Evolutionary conservation across 1,140 invertebrate genomes (phyloP).

Genomic region (Lasioglossum albipes): DNA sequence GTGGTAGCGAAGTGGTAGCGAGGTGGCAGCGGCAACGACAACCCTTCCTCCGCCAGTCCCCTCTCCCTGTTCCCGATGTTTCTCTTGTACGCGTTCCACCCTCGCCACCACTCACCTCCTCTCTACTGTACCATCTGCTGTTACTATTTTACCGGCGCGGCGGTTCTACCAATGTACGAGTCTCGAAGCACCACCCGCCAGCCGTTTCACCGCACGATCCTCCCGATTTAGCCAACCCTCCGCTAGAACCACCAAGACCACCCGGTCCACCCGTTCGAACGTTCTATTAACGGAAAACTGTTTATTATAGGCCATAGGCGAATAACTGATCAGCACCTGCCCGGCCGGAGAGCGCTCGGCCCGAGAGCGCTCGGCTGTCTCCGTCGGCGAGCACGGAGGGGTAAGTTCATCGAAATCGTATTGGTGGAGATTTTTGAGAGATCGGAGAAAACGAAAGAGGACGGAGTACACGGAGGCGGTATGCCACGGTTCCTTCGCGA

Average conservation of each 20-base stretch:
- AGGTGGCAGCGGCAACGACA: slow-evolving; percentile 38
- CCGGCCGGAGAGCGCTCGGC: no score
- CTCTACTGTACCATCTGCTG: slow-evolving; percentile 78
- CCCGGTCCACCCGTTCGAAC: slow-evolving; percentile 43
- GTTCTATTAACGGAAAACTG: slow-evolving; percentile 77
- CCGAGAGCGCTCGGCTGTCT: neutral
- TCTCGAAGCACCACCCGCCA: slow-evolving; percentile 60
- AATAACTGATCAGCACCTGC: slow-evolving; percentile 66
- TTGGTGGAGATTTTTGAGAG: no score
- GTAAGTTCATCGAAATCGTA: neutral
- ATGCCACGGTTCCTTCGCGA: no score
- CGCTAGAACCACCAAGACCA: slow-evolving; percentile 6
- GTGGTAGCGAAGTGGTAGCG: slow-evolving; percentile 57
- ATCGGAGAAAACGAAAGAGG: no score
- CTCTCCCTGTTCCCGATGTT: slow-evolving; percentile 24
- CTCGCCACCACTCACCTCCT: slow-evolving; percentile 51
- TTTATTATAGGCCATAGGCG: slow-evolving; percentile 73
- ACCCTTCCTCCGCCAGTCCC: slow-evolving; percentile 52
- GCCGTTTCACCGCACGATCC: slow-evolving; percentile 43
- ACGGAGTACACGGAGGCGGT: no score
- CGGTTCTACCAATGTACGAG: slow-evolving; percentile 74
- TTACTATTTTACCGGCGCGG: slow-evolving; percentile 78
- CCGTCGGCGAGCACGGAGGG: neutral
- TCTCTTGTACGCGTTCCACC: slow-evolving; percentile 49
- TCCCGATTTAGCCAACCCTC: slow-evolving; percentile 11